Evolutionary conservation across 2,113 vertebrate genomes (phyloP).

Genomic region (Salvator merianae): DNA sequence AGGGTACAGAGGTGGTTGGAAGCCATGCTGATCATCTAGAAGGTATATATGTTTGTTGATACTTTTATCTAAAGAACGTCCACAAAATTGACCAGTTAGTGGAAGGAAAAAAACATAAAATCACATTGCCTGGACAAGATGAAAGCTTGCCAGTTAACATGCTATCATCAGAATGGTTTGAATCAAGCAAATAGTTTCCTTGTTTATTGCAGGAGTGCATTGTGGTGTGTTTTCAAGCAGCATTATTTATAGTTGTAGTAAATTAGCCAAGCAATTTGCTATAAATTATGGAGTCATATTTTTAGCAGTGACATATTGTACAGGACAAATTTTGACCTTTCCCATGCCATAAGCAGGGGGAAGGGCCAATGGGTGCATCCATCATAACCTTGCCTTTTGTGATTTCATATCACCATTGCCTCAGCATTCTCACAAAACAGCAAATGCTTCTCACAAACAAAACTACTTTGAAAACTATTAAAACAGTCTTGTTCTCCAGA

Average conservation of each 20-base stretch:
- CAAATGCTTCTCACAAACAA: conserved; percentile 49
- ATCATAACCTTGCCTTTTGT: conserved; percentile 48
- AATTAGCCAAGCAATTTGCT: conserved; percentile 74
- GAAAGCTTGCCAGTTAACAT: conserved; percentile 62
- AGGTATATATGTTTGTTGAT: neutral
- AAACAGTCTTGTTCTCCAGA: conserved; percentile 22
- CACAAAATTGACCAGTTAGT: neutral
- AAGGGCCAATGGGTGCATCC: conserved; percentile 65
- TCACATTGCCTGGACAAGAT: conserved; percentile 25
- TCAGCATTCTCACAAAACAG: conserved; percentile 50
- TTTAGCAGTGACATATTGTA: conserved; percentile 74
- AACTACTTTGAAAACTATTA: conserved; percentile 29
- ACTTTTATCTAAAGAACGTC: neutral
- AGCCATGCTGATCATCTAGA: neutral
- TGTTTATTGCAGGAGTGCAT: conserved; percentile 69
- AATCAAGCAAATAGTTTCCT: conserved; percentile 75
- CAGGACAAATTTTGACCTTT: conserved; percentile 76
- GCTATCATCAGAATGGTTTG: conserved; percentile 71
- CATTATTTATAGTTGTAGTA: conserved; percentile 76
- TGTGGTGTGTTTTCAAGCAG: conserved; percentile 64
- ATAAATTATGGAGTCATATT: conserved; percentile 75
- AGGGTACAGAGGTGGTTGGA: neutral
- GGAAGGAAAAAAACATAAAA: neutral
- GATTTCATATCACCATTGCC: conserved; percentile 61
- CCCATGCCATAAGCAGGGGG: conserved; percentile 72